These are phyloP conservation scores for Hippopotamus amphibius DNA, from an alignment of 2,113 vertebrate genomes.

Conservation along the genomic window DNA sequence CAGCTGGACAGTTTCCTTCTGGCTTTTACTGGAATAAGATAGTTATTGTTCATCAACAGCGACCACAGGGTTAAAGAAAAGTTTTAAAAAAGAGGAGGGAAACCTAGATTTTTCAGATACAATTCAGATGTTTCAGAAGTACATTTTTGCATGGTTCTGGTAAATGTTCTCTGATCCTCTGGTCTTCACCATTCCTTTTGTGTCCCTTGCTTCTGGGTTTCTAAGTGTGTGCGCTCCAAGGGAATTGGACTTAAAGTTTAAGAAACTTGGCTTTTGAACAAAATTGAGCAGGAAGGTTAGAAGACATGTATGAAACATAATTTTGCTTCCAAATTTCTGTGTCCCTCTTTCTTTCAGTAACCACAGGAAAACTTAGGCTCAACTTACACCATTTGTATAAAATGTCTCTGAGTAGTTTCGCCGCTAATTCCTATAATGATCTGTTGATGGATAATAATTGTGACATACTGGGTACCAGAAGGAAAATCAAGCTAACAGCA, in stretches of 20 bases:
- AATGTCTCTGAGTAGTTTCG: background rate
- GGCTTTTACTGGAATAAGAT: constrained; percentile 18
- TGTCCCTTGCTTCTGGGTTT: background rate
- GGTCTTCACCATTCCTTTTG: background rate
- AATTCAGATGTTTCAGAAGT: background rate
- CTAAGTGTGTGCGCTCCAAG: background rate
- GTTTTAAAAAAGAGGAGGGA: accelerated
- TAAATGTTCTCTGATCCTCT: background rate
- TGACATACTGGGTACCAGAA: background rate
- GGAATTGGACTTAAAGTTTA: constrained; percentile 33
- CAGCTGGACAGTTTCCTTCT: constrained; percentile 63
- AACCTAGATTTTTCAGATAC: background rate
- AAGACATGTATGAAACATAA: background rate
- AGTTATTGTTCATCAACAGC: background rate
- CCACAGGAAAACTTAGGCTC: background rate
- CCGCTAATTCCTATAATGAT: background rate
- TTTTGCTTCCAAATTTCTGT: constrained; percentile 44
- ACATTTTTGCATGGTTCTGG: background rate
- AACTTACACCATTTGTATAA: background rate
- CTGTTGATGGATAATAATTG: background rate
- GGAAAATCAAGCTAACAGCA: background rate
- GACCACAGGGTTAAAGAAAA: background rate
- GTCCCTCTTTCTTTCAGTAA: background rate
- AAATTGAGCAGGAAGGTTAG: background rate
- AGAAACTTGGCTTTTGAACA: constrained; percentile 52